Percentiles rank a stretch among this genome's conserved stretches.
phyloP scores from a whole-genome alignment of 2,113 vertebrate genomes.

The Aviceda subcristata region DNA sequence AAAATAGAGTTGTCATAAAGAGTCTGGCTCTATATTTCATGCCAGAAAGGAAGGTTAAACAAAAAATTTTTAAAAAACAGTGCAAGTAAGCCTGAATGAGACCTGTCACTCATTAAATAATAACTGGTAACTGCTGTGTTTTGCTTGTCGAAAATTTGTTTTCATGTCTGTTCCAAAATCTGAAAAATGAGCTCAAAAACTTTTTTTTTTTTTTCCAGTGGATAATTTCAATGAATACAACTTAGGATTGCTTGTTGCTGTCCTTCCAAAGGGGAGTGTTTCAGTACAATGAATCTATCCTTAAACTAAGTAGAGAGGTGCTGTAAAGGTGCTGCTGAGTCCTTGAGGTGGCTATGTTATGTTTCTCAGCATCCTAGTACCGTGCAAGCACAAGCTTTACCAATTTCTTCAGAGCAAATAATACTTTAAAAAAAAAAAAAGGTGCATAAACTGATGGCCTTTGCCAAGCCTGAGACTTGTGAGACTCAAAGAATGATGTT shows the following conservation, averaged over 20 bases:
- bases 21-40: background rate
- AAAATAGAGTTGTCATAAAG: constrained; percentile 51
- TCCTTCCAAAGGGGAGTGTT: background rate
- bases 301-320: background rate
- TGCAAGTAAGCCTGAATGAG: background rate
- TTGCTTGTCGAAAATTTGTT: background rate
- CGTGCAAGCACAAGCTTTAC: background rate
- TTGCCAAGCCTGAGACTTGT: background rate
- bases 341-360: background rate
- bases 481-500: background rate
- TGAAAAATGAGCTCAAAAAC: background rate
- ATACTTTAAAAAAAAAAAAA: background rate
- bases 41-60: background rate
- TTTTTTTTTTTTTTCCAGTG: background rate
- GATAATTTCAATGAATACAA: background rate
- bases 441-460: background rate
- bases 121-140: background rate
- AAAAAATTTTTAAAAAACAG: background rate
- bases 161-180: background rate
- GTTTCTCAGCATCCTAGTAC: background rate
- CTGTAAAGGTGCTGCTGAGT: background rate
- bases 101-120: background rate
- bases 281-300: background rate
- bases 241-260: background rate
- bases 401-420: background rate